Evolutionary conservation across 2,888 invertebrate species (phyloP).

Genomic region (Phalera bucephala): DNA sequence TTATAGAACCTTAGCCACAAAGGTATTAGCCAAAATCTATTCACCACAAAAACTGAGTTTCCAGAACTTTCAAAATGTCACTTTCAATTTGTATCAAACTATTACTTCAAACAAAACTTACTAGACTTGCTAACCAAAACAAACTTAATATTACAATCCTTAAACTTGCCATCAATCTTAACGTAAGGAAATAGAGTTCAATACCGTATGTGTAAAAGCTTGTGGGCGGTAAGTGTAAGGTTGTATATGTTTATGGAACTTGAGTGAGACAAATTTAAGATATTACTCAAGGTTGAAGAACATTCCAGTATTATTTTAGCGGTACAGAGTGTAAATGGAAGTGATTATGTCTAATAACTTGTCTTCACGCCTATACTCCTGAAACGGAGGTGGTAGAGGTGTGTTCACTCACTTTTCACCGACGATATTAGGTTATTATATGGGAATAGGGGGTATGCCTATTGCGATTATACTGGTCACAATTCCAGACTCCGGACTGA

Average conservation of each 20-base stretch:
- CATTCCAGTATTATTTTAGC: constrained; percentile 14
- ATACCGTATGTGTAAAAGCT: background rate
- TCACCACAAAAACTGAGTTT: no score
- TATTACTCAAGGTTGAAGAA: constrained; percentile 6
- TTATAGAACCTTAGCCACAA: no score
- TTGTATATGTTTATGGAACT: constrained; percentile 8
- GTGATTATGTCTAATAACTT: no score
- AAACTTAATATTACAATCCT: background rate
- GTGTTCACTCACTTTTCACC: no score
- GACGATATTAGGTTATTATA: no score
- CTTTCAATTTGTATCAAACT: constrained; percentile 12
- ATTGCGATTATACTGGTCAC: no score
- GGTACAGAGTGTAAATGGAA: background rate
- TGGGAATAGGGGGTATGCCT: no score
- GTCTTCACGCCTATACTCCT: no score
- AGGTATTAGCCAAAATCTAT: no score
- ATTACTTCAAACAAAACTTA: constrained; percentile 14
- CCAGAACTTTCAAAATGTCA: constrained; percentile 6
- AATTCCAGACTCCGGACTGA: no score
- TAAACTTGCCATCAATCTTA: background rate
- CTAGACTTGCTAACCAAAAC: constrained; percentile 8
- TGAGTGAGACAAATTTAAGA: constrained; percentile 16
- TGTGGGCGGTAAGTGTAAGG: background rate
- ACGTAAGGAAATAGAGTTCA: constrained; percentile 2
- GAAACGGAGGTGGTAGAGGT: no score